Evolutionary conservation across 2,888 invertebrate genomes (phyloP), one percentile per base, ranked within the genome.

Genomic region (Mythimna pallens): DNA sequence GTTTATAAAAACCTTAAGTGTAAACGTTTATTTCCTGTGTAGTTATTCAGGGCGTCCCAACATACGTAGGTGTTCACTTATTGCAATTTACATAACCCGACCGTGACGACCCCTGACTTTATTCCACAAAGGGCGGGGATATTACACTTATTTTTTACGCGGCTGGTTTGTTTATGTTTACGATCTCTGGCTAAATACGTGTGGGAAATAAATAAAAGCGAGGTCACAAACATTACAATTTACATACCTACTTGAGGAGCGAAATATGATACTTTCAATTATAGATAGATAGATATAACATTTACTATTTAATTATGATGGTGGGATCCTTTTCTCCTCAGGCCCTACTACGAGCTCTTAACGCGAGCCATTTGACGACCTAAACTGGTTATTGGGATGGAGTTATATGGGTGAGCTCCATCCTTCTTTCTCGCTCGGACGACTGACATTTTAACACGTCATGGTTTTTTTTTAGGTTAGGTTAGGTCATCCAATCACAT

Each of bases 71-170:
- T 73, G 73, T 65, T 70, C 73, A 73, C 67, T 70, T 84, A 70
- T 72, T 86, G 65, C 76, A 76, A 82, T 82, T 70, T 73, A 76
- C 77, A 75, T 72, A 78, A 67, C 62, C 77, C 59, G 36, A 63
- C 71, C 76, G 80, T 64, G 71, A 64, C 72, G 54, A 50, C 70
- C 79, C 66, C 81, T 70, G 62, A 66, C 65, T 73, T 72, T 57
- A 73, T 57, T 59, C 50, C 55, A 58, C 64, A 62, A 76, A 69
- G 54, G 47, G 57, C 34, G 30, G 22, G 36, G 25, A 65, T 61
- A 72, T 76, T 73, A 71, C 67, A 80, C 70, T 73, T 76, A 73
- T 77, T 79, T 84, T 84, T 82, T 84, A 82, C 73, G 64, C 63
- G 57, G 68, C 25, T 63, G 73, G 69, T 74, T 75, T 86, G 76